Percentiles rank a stretch among this genome's conserved stretches.
Conservation (phyloP, 2,113 vertebrate species). For the Nycticebus coucang region DNA sequence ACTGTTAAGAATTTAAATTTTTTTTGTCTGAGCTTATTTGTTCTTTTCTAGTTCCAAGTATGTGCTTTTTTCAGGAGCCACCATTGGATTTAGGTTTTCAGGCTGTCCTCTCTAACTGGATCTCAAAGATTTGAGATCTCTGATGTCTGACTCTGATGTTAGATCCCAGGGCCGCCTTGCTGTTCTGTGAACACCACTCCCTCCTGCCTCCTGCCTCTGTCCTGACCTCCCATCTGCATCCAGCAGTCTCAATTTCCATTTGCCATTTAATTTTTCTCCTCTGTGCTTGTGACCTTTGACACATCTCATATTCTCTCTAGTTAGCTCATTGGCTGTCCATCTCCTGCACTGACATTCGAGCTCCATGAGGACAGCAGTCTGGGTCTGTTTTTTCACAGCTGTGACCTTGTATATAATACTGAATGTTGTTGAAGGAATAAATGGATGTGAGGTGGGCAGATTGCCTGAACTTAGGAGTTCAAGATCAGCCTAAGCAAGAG, state of each 20-base stretch:
- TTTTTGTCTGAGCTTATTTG: neutral
- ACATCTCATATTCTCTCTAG: rapidly evolving
- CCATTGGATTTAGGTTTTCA: neutral
- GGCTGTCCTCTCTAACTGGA: neutral
- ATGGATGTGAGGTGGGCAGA: neutral
- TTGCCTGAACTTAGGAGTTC: too few relatives aligned
- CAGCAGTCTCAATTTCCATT: neutral
- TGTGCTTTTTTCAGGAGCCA: neutral
- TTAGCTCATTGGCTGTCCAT: neutral
- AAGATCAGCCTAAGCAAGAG: too few relatives aligned
- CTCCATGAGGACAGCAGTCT: neutral
- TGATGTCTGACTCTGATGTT: neutral
- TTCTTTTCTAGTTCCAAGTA: neutral
- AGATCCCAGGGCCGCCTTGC: neutral
- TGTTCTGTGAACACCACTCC: neutral
- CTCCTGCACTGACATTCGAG: neutral
- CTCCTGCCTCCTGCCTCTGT: neutral
- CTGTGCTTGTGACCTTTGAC: too few relatives aligned
- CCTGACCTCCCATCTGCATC: neutral
- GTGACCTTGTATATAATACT: too few relatives aligned
- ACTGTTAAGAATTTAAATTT: neutral
- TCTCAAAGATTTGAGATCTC: too few relatives aligned
- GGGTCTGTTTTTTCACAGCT: too few relatives aligned
- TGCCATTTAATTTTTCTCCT: neutral
- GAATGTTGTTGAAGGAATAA: neutral